Conservation (phyloP, 2,888 invertebrate species). For the Drosophila neonasuta region DNA sequence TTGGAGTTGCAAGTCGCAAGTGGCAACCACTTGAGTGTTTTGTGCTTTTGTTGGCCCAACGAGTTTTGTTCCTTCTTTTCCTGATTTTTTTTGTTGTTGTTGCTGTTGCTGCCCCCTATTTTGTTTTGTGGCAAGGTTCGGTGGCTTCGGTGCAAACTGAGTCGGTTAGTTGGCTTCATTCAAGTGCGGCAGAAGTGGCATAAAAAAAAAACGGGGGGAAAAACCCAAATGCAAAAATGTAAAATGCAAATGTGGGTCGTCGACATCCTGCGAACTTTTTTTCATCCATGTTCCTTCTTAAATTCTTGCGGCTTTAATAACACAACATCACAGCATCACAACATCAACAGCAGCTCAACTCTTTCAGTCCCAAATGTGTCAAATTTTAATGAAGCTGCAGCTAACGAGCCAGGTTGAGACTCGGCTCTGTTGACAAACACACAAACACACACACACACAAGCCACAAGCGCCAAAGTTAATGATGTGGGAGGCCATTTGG, state of each 20-base stretch:
- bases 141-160: conserved; percentile 11
- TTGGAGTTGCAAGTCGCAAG: conserved; percentile 42
- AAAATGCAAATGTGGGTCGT: conserved; percentile 58
- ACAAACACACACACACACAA: conserved; percentile 22
- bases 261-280: conserved; percentile 15
- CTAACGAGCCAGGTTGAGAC: conserved; percentile 57
- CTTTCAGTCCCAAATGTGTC: conserved; percentile 57
- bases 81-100: no score
- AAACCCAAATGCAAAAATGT: conserved; percentile 55
- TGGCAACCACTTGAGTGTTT: conserved; percentile 66
- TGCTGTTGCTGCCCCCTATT: conserved; percentile 15
- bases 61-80: conserved; percentile 33
- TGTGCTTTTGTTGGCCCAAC: conserved; percentile 67
- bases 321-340: neutral
- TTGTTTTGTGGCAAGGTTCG: conserved; percentile 27
- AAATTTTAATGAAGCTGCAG: conserved; percentile 69
- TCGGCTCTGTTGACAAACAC: conserved; percentile 7
- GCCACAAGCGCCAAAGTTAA: conserved; percentile 38
- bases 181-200: conserved; percentile 37
- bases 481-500: conserved; percentile 35
- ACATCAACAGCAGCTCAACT: conserved; percentile 3
- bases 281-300: conserved; percentile 28
- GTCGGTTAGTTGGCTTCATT: conserved; percentile 61
- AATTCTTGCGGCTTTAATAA: conserved; percentile 48
- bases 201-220: conserved; percentile 24